phyloP scores from a whole-genome alignment of 1,140 invertebrate genomes.

The Habropoda laboriosa region DNA sequence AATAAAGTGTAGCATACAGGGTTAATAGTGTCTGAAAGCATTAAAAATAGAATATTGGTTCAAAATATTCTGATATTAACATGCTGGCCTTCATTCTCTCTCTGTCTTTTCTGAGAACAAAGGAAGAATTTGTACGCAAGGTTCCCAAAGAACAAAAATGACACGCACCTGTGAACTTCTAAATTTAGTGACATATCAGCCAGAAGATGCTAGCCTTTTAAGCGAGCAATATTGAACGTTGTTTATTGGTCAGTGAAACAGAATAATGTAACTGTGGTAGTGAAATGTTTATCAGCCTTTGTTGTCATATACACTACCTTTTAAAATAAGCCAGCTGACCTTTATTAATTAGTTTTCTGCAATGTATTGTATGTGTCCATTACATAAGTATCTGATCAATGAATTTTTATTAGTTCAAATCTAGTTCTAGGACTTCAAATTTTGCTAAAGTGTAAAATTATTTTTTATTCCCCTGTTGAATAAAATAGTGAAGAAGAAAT shows the following conservation, averaged over 20 bases:
- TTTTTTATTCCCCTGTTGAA: neutral
- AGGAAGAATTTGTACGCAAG: neutral
- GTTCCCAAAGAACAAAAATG: conserved; percentile 19
- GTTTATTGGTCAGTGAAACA: conserved; percentile 20
- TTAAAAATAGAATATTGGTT: neutral
- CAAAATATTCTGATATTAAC: neutral
- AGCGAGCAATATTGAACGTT: conserved; percentile 8
- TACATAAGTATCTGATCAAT: neutral
- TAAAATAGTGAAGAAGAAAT: neutral
- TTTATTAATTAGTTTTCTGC: conserved; percentile 8
- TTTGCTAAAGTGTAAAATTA: neutral
- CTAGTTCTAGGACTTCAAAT: neutral
- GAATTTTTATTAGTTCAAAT: neutral
- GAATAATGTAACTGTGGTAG: neutral
- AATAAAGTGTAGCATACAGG: neutral
- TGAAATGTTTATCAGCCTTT: conserved; percentile 25
- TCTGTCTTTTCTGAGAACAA: neutral
- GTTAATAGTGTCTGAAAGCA: neutral
- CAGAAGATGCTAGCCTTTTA: conserved; percentile 7
- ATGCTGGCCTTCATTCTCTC: neutral
- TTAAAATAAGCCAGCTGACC: conserved; percentile 23
- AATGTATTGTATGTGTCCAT: neutral
- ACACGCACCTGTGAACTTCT: conserved; percentile 17
- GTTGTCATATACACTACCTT: neutral
- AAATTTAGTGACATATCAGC: conserved; percentile 30